Evolutionary conservation across 1,140 invertebrate genomes (phyloP).

Genomic region (Aphelenchoides fujianensis): DNA sequence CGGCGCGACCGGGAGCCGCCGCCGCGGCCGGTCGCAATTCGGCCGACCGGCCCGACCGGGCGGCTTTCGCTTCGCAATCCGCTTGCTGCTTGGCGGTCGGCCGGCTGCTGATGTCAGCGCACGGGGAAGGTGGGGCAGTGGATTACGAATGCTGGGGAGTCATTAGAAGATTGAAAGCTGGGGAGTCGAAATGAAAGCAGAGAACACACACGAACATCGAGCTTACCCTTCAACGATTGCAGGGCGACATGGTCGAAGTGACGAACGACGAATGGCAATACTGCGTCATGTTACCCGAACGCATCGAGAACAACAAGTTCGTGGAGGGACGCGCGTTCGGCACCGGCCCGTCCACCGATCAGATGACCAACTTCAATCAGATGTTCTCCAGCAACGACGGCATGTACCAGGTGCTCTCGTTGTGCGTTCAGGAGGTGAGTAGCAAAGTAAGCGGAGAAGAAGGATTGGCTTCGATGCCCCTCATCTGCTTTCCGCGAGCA

Average conservation of each 20-base stretch:
- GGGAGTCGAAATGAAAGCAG: too few species aligned
- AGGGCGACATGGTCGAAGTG: slow-evolving; percentile 20
- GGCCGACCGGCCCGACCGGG: too few species aligned
- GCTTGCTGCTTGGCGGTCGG: too few species aligned
- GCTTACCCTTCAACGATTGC: not conserved
- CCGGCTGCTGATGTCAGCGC: not conserved
- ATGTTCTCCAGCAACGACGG: not conserved
- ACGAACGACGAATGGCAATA: slow-evolving; percentile 6
- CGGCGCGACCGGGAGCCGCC: too few species aligned
- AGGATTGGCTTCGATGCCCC: too few species aligned
- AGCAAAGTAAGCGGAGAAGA: too few species aligned
- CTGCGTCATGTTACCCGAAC: slow-evolving; percentile 15
- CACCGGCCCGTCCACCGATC: slow-evolving; percentile 3
- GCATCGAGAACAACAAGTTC: slow-evolving; percentile 16
- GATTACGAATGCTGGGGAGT: too few species aligned
- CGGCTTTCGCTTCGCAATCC: too few species aligned
- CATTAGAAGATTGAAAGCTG: too few species aligned
- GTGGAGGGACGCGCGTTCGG: slow-evolving; percentile 13
- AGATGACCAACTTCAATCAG: slow-evolving; percentile 1
- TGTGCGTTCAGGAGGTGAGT: slow-evolving; percentile 14
- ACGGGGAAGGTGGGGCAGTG: too few species aligned
- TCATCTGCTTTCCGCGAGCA: too few species aligned
- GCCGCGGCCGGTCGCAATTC: too few species aligned
- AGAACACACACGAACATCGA: not conserved
- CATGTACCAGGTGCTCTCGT: not conserved